phyloP scores from a whole-genome alignment of 37 sponge, comb jelly and placozoan genomes.

The Ianthella basta region DNA sequence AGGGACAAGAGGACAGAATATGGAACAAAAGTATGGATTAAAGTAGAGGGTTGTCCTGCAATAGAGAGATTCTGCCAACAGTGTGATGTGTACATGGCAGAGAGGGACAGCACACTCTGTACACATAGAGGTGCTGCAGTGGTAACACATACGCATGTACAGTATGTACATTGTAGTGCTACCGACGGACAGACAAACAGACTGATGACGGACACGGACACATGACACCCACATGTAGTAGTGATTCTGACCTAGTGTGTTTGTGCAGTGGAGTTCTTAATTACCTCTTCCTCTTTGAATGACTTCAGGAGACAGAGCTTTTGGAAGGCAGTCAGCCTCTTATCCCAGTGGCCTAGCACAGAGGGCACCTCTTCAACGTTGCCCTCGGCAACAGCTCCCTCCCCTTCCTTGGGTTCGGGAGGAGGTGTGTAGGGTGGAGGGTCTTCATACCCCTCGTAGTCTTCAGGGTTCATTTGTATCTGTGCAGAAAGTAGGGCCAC shows the following conservation, averaged over 20 bases:
- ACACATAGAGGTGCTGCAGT: too few species aligned
- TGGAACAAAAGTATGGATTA: background rate
- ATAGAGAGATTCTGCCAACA: background rate
- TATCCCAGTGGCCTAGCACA: slow-evolving; percentile 86
- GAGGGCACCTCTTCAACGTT: slow-evolving; percentile 22
- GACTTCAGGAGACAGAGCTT: slow-evolving; percentile 90
- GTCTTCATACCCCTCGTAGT: slow-evolving; percentile 66
- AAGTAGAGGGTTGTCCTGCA: background rate
- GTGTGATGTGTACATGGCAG: background rate
- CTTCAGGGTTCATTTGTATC: slow-evolving; percentile 73
- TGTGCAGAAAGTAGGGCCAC: slow-evolving; percentile 59
- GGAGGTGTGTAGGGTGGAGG: slow-evolving; percentile 24
- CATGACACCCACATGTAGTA: background rate
- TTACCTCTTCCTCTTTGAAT: slow-evolving; percentile 92
- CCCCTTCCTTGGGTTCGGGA: slow-evolving; percentile 21
- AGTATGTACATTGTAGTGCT: too few species aligned
- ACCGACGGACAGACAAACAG: too few species aligned
- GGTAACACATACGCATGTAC: too few species aligned
- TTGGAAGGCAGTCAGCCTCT: slow-evolving; percentile 84
- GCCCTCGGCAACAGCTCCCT: background rate
- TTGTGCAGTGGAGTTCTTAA: too few species aligned
- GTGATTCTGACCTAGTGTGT: too few species aligned
- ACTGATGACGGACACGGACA: too few species aligned
- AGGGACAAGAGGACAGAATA: background rate
- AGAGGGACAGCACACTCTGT: too few species aligned